These are phyloP conservation scores for Penelope pileata DNA, from an alignment of 2,113 vertebrate genomes.

Conservation along the genomic window DNA sequence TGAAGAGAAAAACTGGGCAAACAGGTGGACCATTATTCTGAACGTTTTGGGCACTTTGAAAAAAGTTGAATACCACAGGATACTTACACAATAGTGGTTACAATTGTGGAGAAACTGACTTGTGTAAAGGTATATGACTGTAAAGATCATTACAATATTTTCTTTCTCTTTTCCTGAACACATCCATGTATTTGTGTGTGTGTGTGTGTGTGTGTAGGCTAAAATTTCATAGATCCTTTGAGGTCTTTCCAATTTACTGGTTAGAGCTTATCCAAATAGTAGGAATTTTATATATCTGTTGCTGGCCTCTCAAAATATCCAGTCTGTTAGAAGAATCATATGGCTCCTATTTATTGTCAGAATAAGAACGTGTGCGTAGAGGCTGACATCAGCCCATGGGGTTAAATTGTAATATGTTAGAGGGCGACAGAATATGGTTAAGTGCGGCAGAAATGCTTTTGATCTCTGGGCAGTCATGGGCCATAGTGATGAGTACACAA, in stretches of 20 bases:
- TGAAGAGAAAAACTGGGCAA: conserved; percentile 25
- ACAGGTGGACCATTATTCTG: conserved; percentile 50
- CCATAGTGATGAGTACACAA: background rate
- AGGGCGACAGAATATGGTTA: background rate
- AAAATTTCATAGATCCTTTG: background rate
- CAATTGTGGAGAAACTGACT: background rate
- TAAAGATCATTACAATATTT: background rate
- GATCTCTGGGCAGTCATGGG: background rate
- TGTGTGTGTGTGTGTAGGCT: background rate
- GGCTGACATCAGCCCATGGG: background rate
- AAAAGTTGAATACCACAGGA: background rate
- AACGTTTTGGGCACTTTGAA: background rate
- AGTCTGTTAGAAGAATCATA: background rate
- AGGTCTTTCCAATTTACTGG: background rate
- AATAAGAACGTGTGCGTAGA: background rate
- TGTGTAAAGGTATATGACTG: background rate
- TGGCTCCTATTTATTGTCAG: background rate
- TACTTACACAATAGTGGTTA: background rate
- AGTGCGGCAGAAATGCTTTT: background rate
- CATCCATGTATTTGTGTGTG: background rate
- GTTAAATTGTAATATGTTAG: background rate
- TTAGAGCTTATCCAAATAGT: background rate
- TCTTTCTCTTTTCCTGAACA: background rate
- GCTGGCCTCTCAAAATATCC: background rate
- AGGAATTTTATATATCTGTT: background rate